Base-by-base conservation (phyloP, 2,888 invertebrate species). In the Nyleta sp. region DNA sequence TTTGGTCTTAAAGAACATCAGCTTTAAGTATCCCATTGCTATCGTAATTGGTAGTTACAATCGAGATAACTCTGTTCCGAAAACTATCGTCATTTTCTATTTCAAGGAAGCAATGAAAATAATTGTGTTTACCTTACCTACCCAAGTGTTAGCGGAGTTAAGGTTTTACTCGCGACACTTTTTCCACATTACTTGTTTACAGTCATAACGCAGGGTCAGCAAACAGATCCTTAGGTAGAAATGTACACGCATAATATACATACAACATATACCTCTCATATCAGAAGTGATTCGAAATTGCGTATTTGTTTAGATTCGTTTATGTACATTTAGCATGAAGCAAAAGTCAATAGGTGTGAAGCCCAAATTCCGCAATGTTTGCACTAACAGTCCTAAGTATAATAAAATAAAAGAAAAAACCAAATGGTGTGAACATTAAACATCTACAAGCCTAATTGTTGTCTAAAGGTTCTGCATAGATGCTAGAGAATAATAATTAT, bases 311-410 rank as follows among this genome's bases (percentile, higher is more conserved):
- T 17, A 28, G 17, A 20, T 33, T 50, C 62, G 17, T 62, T 55
- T 72, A 72, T 62, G 33, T 72, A 72, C 62, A 72, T 53, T 62
- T 28, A 71, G 71, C 73, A 33, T 44, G 38, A 72, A 72, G 62
- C 55, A 33, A 73, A 64, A 53, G 62, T 73, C 42, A 64, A 64
- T 48, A 33, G n/a, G n/a, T 53, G 13, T 24, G n/a, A 57, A 53
- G 73, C 73, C 17, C 28, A 67, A 60, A n/a, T n/a, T n/a, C n/a
- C n/a, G n/a, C n/a, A n/a, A n/a, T n/a, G n/a, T n/a, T n/a, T n/a
- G n/a, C n/a, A n/a, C n/a, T n/a, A n/a, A n/a, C n/a, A n/a, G n/a
- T n/a, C n/a, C 28, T 28, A 4, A 4, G 38, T n/a, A n/a, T 5
- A 38, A 38, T 8, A 38, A 38, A 38, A 8, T 38, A 38, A 38